phyloP scores from a whole-genome alignment of 2,797 vertebrate genomes.

The Cirrhinus mrigala region DNA sequence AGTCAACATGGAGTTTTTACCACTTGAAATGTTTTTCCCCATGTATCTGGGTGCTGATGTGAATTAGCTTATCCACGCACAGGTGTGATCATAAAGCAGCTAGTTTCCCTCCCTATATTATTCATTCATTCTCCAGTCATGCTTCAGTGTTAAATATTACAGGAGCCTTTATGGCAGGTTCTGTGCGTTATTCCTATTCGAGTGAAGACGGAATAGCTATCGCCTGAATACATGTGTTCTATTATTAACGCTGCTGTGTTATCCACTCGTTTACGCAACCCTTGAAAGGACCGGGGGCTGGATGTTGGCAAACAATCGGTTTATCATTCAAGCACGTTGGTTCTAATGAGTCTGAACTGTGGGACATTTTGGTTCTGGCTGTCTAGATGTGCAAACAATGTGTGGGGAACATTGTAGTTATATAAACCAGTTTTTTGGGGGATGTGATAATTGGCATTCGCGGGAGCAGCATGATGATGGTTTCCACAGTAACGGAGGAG shows the following conservation, averaged over 20 bases:
- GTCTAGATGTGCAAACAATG: constrained; percentile 26
- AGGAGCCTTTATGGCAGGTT: neutral
- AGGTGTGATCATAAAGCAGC: constrained; percentile 15
- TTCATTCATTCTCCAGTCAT: constrained; percentile 7
- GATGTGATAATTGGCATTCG: constrained; percentile 46
- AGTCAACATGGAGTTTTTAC: constrained; percentile 73
- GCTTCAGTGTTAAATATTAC: constrained; percentile 16
- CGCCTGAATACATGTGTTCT: constrained; percentile 22
- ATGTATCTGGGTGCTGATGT: neutral
- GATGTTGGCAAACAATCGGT: constrained; percentile 44
- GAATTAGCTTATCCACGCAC: neutral
- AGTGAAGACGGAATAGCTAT: constrained; percentile 2
- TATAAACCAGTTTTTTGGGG: constrained; percentile 44
- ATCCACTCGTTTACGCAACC: constrained; percentile 13
- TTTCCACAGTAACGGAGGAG: constrained; percentile 65
- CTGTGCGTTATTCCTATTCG: neutral
- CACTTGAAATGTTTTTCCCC: neutral
- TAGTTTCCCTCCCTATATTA: neutral
- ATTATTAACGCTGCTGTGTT: constrained; percentile 42
- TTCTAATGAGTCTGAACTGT: constrained; percentile 7
- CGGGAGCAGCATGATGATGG: constrained; percentile 58
- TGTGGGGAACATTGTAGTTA: constrained; percentile 40
- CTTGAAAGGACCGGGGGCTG: constrained; percentile 1
- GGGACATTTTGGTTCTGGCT: constrained; percentile 2
- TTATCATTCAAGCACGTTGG: constrained; percentile 40